Percentiles rank a stretch among this genome's conserved stretches.
These are phyloP conservation scores for Andrena bucephala DNA, from an alignment of 2,888 invertebrate genomes.

Conservation along the genomic window DNA sequence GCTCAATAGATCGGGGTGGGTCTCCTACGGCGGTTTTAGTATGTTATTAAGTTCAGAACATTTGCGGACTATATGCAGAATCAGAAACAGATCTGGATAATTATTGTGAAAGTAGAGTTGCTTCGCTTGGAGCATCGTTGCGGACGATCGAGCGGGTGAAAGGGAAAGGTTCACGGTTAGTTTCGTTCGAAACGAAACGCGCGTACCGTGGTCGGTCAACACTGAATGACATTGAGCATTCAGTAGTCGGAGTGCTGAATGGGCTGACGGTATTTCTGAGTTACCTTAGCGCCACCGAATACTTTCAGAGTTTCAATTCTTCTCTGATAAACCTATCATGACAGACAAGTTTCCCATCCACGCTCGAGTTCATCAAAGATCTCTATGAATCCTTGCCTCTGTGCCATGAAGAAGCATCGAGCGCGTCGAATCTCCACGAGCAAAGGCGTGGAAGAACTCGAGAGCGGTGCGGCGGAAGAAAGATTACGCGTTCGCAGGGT, in stretches of 20 bases:
- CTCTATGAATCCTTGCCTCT: neutral
- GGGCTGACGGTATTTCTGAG: neutral
- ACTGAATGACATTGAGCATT: neutral
- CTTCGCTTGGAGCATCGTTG: neutral
- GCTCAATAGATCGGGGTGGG: too few relatives aligned
- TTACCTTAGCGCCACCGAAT: neutral
- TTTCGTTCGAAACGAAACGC: slow-evolving; percentile 6
- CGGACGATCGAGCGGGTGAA: neutral
- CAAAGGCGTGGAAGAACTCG: slow-evolving; percentile 9
- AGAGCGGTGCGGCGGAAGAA: slow-evolving; percentile 7
- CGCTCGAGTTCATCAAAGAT: neutral
- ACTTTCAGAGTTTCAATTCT: neutral
- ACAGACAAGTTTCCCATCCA: neutral
- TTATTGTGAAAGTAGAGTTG: neutral
- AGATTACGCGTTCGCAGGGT: slow-evolving; percentile 41
- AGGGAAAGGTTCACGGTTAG: slow-evolving; percentile 11
- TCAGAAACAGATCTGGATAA: neutral
- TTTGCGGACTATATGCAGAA: neutral
- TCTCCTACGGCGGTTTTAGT: too few relatives aligned
- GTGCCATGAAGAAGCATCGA: neutral
- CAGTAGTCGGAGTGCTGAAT: neutral
- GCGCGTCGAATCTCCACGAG: neutral
- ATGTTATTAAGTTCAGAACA: neutral
- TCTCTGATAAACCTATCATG: neutral
- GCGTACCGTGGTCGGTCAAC: neutral